These are phyloP conservation scores for Cheilosia impressa DNA, from an alignment of 2,888 invertebrate genomes.

Conservation along the genomic window DNA sequence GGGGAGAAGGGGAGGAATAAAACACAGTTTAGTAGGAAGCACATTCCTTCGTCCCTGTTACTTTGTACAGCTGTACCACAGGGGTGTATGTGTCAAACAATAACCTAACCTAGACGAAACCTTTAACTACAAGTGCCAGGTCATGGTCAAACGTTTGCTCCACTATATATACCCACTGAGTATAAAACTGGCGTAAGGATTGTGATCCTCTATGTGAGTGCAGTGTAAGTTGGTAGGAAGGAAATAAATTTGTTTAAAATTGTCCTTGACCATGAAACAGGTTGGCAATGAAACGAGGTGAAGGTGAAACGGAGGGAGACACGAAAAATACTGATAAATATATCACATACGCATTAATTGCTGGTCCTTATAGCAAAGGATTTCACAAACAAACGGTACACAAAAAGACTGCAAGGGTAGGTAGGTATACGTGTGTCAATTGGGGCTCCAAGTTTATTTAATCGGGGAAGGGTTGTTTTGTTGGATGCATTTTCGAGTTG, in stretches of 20 bases:
- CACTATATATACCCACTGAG: too few species aligned
- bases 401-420: too few species aligned
- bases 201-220: slow-evolving; percentile 28
- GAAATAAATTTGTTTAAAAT: slow-evolving; percentile 38
- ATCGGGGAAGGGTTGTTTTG: not conserved
- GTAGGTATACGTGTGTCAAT: too few species aligned
- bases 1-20: not conserved
- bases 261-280: slow-evolving; percentile 71
- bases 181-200: slow-evolving; percentile 5
- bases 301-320: slow-evolving; percentile 6
- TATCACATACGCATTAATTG: slow-evolving; percentile 10
- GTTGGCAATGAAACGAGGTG: slow-evolving; percentile 33
- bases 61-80: slow-evolving; percentile 29
- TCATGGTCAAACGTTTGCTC: slow-evolving; percentile 62
- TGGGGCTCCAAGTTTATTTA: slow-evolving; percentile 5
- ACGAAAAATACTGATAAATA: slow-evolving; percentile 3
- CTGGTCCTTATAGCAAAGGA: slow-evolving; percentile 1
- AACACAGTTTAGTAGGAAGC: not conserved
- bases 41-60: not conserved
- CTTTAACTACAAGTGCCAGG: slow-evolving; percentile 75
- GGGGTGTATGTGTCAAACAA: slow-evolving; percentile 28
- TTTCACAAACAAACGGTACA: slow-evolving; percentile 1
- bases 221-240: not conserved
- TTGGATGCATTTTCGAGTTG: not conserved
- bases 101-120: slow-evolving; percentile 69